Evolutionary conservation across 1,140 invertebrate species (phyloP), one percentile per base, ranked within the genome.

Genomic region (Stegodyphus mimosarum): DNA sequence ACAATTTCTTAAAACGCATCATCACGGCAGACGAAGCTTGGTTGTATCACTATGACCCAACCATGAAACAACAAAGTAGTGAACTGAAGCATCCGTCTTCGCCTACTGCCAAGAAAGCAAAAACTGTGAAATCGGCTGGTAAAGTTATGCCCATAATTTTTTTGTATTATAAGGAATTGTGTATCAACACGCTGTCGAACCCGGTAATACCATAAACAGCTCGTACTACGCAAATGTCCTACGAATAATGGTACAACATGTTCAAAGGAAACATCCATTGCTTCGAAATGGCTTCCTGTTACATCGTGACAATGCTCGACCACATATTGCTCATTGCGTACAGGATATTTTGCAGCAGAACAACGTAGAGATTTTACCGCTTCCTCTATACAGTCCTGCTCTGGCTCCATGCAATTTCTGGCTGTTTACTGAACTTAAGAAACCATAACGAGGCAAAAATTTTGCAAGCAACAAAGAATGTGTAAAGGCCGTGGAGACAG

Each of bases 321-420:
- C 64, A 66, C 64, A 66, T 66, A 66, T 66, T 66, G 64, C 64
- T 66, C 64, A n/a, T 66, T 66, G 64, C 64, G 64, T 66, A 66
- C 64, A n/a, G 64, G 64, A 17, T 66, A n/a, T 66, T 66, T 66
- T 66, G 64, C 64, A 66, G 64, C 64, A 11, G 64, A 66, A 66
- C 17, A 17, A 51, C 10, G 70, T 72, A 2, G 70, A 72, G 6
- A 49, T 86, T 49, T 18, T 87, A 13, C 86, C 64, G 11, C 75
- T 87, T 52, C 73, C 72, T 66, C 83, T 50, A 48, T 86, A 55
- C 13, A 55, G 7, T 13, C 87, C 52, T 17, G 70, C 86, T 60
- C 49, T 87, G n/a, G 79, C 77, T 5, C 84, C 76, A 66, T 52
- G 49, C 13, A 50, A 85, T 50, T 87, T 87, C 67, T 88, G 88